These are phyloP conservation scores for Galerucella pusilla DNA, from an alignment of 2,888 invertebrate genomes.

Conservation along the genomic window DNA sequence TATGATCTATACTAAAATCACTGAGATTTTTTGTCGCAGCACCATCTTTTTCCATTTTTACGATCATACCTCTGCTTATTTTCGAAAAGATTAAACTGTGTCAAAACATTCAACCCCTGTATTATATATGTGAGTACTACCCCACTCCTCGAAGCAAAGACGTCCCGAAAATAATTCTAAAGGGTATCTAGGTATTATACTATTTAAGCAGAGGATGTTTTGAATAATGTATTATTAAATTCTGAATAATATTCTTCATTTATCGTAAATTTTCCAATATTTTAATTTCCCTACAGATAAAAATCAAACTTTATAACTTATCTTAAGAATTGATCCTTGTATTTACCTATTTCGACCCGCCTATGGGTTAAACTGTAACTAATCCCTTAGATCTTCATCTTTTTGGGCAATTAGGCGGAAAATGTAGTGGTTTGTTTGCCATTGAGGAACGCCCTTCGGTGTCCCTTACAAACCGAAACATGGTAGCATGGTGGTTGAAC, in stretches of 20 bases:
- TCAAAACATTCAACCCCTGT: constrained; percentile 38
- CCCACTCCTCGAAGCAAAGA: constrained; percentile 29
- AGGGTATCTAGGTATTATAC: too few species aligned
- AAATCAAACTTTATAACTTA: too few species aligned
- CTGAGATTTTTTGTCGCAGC: constrained; percentile 47
- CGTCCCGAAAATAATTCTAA: not conserved
- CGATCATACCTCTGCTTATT: constrained; percentile 47
- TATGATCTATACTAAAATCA: constrained; percentile 74
- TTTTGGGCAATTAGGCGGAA: constrained; percentile 62
- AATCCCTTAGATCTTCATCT: constrained; percentile 55
- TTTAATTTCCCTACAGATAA: too few species aligned
- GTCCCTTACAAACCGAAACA: constrained; percentile 36
- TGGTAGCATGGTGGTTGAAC: constrained; percentile 30
- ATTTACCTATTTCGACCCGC: constrained; percentile 23
- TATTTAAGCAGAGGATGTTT: too few species aligned
- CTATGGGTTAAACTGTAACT: constrained; percentile 29
- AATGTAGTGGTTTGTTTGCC: constrained; percentile 54
- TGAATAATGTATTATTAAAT: too few species aligned
- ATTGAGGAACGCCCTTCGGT: constrained; percentile 41
- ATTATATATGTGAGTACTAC: constrained; percentile 40
- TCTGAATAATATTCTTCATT: too few species aligned
- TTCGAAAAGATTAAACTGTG: constrained; percentile 37
- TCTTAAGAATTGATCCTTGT: too few species aligned
- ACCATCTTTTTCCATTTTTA: constrained; percentile 39
- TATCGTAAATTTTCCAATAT: too few species aligned